phyloP scores from a whole-genome alignment of 2,113 vertebrate species.

The Oryzias melastigma region DNA sequence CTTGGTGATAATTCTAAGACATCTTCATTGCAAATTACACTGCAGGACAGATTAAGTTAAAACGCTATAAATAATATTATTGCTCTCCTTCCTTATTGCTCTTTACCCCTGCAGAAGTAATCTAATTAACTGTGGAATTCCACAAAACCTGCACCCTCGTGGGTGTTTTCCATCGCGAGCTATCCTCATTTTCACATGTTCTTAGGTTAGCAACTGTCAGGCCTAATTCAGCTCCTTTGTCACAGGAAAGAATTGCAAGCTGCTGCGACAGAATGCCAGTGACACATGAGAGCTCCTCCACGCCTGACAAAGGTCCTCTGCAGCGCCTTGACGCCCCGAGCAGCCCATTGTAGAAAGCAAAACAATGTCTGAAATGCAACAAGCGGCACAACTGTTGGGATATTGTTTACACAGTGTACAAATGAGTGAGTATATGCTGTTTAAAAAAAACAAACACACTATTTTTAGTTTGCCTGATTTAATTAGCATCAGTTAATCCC shows the following conservation, averaged over 20 bases:
- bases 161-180: slow-evolving; percentile 30
- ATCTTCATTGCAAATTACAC: too few species aligned
- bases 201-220: slow-evolving; percentile 63
- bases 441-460: not conserved
- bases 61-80: slow-evolving; percentile 46
- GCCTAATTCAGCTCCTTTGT: slow-evolving; percentile 63
- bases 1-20: too few species aligned
- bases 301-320: slow-evolving; percentile 58
- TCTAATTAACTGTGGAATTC: slow-evolving; percentile 59
- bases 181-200: slow-evolving; percentile 63
- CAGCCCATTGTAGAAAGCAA: slow-evolving; percentile 60
- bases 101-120: slow-evolving; percentile 31
- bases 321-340: slow-evolving; percentile 68
- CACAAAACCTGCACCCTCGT: slow-evolving; percentile 13
- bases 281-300: slow-evolving; percentile 74
- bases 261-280: slow-evolving; percentile 61
- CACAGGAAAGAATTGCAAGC: slow-evolving; percentile 66
- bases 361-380: slow-evolving; percentile 69
- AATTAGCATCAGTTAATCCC: too few species aligned
- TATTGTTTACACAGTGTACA: slow-evolving; percentile 42
- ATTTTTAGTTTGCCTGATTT: too few species aligned
- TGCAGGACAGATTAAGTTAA: slow-evolving; percentile 19
- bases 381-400: slow-evolving; percentile 47
- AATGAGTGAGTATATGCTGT: slow-evolving; percentile 37
- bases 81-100: slow-evolving; percentile 35